A percentile compares a stretch with the other conserved stretches of the same genome.
phyloP scores from a whole-genome alignment of 2,113 vertebrate species.

The Agelaius tricolor region DNA sequence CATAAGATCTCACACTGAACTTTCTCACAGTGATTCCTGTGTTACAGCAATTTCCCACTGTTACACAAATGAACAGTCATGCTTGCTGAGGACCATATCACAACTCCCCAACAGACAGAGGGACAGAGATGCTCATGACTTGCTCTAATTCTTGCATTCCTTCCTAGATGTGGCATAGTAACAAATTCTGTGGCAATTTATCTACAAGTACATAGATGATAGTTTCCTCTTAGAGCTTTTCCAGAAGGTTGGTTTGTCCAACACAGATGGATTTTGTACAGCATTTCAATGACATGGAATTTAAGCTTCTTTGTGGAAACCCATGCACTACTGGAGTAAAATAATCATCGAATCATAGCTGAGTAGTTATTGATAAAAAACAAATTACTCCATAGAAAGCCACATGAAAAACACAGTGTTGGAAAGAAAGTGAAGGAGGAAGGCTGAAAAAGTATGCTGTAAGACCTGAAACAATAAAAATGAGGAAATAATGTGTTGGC shows the following conservation, averaged over 20 bases:
- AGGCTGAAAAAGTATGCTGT: background rate
- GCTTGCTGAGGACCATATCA: conserved; percentile 68
- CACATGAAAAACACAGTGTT: background rate
- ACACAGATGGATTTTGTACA: background rate
- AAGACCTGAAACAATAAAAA: background rate
- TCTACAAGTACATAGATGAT: background rate
- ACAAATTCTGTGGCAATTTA: background rate
- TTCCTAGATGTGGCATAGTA: conserved; percentile 59
- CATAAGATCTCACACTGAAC: background rate
- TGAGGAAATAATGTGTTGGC: background rate
- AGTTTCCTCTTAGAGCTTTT: background rate
- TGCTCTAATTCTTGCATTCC: conserved; percentile 80
- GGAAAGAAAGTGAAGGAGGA: background rate
- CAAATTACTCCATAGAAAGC: background rate
- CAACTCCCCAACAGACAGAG: conserved; percentile 77
- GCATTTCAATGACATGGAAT: background rate
- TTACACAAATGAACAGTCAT: background rate
- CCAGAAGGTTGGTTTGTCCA: background rate
- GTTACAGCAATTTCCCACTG: background rate
- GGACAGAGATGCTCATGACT: conserved; percentile 78
- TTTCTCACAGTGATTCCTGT: background rate
- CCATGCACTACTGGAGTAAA: background rate
- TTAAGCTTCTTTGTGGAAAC: background rate
- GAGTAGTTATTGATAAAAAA: background rate
- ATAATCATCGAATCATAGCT: background rate